These are phyloP conservation scores for Helobdella robusta DNA, from an alignment of 2,888 invertebrate genomes.

Conservation along the genomic window DNA sequence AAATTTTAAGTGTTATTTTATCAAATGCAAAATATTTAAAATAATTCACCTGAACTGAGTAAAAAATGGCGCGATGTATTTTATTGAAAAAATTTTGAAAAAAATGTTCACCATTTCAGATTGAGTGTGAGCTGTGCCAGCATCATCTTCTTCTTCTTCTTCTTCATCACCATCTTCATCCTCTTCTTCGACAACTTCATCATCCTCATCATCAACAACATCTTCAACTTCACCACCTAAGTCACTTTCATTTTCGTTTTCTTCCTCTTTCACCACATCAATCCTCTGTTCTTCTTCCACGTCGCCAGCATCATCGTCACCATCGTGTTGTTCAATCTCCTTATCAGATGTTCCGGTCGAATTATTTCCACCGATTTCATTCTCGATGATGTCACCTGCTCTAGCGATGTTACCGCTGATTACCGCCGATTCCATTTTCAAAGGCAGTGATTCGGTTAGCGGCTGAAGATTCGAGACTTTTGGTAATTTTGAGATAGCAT, in stretches of 20 bases:
- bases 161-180: slow-evolving; percentile 10
- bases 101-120: no score
- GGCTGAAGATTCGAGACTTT: slow-evolving; percentile 9
- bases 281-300: not conserved
- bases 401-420: not conserved
- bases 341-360: not conserved
- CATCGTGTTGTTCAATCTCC: not conserved
- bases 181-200: not conserved
- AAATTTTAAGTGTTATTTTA: no score
- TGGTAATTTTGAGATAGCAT: slow-evolving; percentile 2
- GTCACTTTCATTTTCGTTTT: not conserved
- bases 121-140: no score
- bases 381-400: not conserved
- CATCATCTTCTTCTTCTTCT: not conserved
- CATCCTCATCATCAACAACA: not conserved
- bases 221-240: not conserved
- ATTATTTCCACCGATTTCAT: not conserved
- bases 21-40: no score
- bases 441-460: not conserved
- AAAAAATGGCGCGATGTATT: no score
- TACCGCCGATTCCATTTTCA: not conserved
- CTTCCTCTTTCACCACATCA: not conserved
- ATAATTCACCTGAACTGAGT: no score
- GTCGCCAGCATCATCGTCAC: not conserved
- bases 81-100: no score